These are phyloP conservation scores for Oligia latruncula DNA, from an alignment of 2,888 invertebrate genomes.

Conservation along the genomic window DNA sequence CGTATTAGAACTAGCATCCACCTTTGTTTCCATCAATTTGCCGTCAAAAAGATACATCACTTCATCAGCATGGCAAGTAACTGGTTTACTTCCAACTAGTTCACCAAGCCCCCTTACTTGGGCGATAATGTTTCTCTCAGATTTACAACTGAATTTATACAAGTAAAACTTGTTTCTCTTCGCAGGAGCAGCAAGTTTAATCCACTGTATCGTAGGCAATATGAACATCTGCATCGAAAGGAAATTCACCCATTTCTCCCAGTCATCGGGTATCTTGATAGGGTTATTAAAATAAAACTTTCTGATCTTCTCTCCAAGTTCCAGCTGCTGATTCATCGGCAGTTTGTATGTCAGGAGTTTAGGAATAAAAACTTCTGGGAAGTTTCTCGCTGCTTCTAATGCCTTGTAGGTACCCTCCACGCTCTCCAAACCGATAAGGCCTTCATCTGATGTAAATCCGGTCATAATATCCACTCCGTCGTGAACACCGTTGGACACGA, in stretches of 20 bases:
- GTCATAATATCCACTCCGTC: slow-evolving; percentile 91
- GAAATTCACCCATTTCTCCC: slow-evolving; percentile 61
- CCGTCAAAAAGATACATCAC: slow-evolving; percentile 69
- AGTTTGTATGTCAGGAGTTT: slow-evolving; percentile 51
- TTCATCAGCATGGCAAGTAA: slow-evolving; percentile 72
- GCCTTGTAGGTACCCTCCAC: slow-evolving; percentile 25
- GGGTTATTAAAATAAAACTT: slow-evolving; percentile 65
- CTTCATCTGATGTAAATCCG: slow-evolving; percentile 93
- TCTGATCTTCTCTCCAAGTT: slow-evolving; percentile 67
- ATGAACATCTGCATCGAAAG: slow-evolving; percentile 56
- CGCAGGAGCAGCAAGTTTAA: slow-evolving; percentile 59
- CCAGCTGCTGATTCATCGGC: slow-evolving; percentile 56
- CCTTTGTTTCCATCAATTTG: slow-evolving; percentile 48
- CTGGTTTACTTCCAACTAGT: slow-evolving; percentile 46
- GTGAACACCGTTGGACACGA: slow-evolving; percentile 84
- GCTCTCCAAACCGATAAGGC: slow-evolving; percentile 72
- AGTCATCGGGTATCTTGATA: slow-evolving; percentile 58
- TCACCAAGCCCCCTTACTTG: slow-evolving; percentile 50
- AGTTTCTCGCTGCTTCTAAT: slow-evolving; percentile 34
- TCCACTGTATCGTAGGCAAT: slow-evolving; percentile 64
- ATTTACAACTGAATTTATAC: slow-evolving; percentile 70
- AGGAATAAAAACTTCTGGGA: slow-evolving; percentile 60
- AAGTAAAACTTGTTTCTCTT: slow-evolving; percentile 69
- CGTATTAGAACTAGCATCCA: slow-evolving; percentile 57
- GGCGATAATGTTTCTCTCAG: slow-evolving; percentile 69